These are phyloP conservation scores for Arge pagana DNA, from an alignment of 2,888 invertebrate species.

Conservation along the genomic window DNA sequence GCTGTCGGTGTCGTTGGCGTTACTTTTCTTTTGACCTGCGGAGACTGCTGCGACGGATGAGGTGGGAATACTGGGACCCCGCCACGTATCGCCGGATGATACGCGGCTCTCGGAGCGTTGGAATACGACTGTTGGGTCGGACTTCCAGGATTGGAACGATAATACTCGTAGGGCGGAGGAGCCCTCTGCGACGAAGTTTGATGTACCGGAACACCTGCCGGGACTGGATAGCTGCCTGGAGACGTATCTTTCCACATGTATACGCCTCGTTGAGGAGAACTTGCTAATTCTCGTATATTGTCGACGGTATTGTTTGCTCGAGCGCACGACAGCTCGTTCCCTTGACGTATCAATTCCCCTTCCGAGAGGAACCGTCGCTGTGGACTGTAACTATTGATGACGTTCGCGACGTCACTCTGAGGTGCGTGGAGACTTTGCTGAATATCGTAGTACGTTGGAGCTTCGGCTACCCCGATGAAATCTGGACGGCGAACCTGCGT, in stretches of 20 bases:
- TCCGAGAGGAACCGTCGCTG: conserved; percentile 81
- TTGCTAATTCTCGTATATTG: conserved; percentile 86
- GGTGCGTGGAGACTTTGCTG: conserved; percentile 44
- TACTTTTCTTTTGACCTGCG: conserved; percentile 49
- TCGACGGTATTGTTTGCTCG: conserved; percentile 79
- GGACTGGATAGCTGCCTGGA: conserved; percentile 64
- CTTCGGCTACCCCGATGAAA: conserved; percentile 74
- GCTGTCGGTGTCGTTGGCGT: conserved; percentile 43
- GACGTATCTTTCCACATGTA: conserved; percentile 82
- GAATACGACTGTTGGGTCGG: conserved; percentile 65
- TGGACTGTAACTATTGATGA: conserved; percentile 72
- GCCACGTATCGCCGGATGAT: conserved; percentile 69
- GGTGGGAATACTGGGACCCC: conserved; percentile 74
- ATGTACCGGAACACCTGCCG: conserved; percentile 35
- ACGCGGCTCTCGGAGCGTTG: conserved; percentile 59
- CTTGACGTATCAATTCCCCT: conserved; percentile 71
- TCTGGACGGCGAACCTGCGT: conserved; percentile 87
- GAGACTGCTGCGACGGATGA: conserved; percentile 50
- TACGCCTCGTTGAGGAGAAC: conserved; percentile 81
- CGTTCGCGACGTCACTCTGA: conserved; percentile 55
- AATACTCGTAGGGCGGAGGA: conserved; percentile 59
- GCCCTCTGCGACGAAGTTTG: conserved; percentile 52
- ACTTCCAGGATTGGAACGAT: conserved; percentile 76
- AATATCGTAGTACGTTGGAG: conserved; percentile 54
- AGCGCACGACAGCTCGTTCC: conserved; percentile 67